Percentiles rank a stretch among this genome's conserved stretches.
phyloP scores from a whole-genome alignment of 1,140 invertebrate genomes.

The Steinernema feltiae region DNA sequence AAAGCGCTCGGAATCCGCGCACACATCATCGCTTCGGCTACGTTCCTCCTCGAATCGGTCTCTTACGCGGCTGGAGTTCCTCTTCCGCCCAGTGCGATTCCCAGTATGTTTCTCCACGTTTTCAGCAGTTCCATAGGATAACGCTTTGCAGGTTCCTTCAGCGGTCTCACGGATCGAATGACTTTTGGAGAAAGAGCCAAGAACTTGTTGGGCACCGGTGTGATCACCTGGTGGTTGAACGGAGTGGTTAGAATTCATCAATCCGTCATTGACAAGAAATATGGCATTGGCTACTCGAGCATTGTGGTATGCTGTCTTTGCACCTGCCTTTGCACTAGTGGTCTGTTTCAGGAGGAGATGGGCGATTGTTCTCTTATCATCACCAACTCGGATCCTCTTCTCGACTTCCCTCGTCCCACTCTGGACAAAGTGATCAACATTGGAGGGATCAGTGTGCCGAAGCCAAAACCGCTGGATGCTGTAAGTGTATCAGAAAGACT shows the following conservation, averaged over 20 bases:
- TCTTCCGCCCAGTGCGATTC: not conserved
- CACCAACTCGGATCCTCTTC: constrained; percentile 31
- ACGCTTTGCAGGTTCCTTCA: not conserved
- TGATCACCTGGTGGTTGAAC: not conserved
- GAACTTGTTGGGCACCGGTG: not conserved
- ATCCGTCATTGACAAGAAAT: not conserved
- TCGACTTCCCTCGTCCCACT: constrained; percentile 29
- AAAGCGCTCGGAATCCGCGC: constrained; percentile 9
- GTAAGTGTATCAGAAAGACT: not conserved
- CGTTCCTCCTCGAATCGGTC: constrained; percentile 2
- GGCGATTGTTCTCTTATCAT: constrained; percentile 26
- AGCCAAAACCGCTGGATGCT: constrained; percentile 18
- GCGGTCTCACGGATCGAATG: not conserved
- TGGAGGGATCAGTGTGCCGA: constrained; percentile 26
- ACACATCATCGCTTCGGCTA: not conserved
- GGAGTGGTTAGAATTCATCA: not conserved
- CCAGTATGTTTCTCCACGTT: not conserved
- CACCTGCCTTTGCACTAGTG: not conserved
- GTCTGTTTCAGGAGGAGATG: constrained; percentile 22
- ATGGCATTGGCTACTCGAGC: not conserved
- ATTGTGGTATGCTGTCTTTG: not conserved
- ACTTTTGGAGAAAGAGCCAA: not conserved
- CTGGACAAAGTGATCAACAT: constrained; percentile 33
- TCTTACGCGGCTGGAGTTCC: not conserved
- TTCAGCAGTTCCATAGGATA: not conserved